Conservation (phyloP, 2,888 invertebrate species). For the Shargacucullia verbasci region DNA sequence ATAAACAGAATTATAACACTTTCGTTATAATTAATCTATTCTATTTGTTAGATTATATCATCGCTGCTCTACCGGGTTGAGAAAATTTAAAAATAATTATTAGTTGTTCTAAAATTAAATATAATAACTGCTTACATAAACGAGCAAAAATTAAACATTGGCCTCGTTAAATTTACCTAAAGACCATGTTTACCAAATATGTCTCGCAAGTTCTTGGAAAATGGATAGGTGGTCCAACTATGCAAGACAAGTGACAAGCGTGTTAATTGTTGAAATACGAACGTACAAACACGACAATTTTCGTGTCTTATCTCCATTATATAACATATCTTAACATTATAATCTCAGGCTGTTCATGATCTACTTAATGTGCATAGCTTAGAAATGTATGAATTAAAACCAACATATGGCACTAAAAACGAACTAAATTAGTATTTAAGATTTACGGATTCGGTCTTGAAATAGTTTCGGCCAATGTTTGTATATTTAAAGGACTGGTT, state of each 20-base stretch:
- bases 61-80: too few species aligned
- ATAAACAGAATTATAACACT: too few species aligned
- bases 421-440: neutral
- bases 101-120: too few species aligned
- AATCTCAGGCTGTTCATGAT: slow-evolving; percentile 18
- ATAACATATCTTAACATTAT: slow-evolving; percentile 4
- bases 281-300: slow-evolving; percentile 16
- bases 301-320: slow-evolving; percentile 5
- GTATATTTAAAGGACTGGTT: slow-evolving; percentile 41
- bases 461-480: slow-evolving; percentile 37
- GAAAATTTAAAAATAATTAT: too few species aligned
- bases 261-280: slow-evolving; percentile 26
- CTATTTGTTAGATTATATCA: too few species aligned
- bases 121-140: too few species aligned
- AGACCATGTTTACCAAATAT: slow-evolving; percentile 21
- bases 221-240: slow-evolving; percentile 20
- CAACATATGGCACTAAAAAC: slow-evolving; percentile 38
- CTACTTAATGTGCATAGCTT: slow-evolving; percentile 29
- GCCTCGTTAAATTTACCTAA: too few species aligned
- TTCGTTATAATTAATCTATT: too few species aligned
- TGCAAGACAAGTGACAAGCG: slow-evolving; percentile 35
- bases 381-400: slow-evolving; percentile 35
- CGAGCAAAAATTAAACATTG: too few species aligned
- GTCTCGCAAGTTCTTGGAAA: slow-evolving; percentile 11
- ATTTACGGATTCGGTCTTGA: slow-evolving; percentile 30